These are phyloP conservation scores for Dendroctonus valens DNA, from an alignment of 1,140 invertebrate species.

Conservation along the genomic window DNA sequence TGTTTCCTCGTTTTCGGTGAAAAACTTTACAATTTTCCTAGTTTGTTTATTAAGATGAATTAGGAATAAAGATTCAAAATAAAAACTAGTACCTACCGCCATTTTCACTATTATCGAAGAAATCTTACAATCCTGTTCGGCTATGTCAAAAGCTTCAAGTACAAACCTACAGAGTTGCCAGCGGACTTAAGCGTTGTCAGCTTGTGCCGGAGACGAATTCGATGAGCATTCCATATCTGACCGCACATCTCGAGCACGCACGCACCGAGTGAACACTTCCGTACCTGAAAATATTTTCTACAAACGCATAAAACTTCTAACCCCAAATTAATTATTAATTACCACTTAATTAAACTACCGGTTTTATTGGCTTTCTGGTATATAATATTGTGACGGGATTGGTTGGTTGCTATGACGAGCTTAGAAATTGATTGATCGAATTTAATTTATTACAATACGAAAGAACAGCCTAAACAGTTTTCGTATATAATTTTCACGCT, in stretches of 20 bases:
- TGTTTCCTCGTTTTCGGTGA: neutral
- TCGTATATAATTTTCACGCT: neutral
- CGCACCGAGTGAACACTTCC: too few relatives aligned
- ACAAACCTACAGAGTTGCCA: slow-evolving; percentile 1
- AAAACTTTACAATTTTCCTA: neutral
- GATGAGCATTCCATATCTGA: too few relatives aligned
- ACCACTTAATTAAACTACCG: too few relatives aligned
- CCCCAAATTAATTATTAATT: too few relatives aligned
- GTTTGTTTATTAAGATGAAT: slow-evolving; percentile 22
- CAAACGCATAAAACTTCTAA: too few relatives aligned
- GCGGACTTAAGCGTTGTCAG: too few relatives aligned
- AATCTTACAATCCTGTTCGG: slow-evolving; percentile 9
- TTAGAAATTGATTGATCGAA: slow-evolving; percentile 21
- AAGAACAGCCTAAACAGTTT: neutral
- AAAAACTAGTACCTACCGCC: slow-evolving; percentile 35
- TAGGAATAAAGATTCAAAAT: slow-evolving; percentile 17
- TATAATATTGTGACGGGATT: too few relatives aligned
- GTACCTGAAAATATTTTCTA: too few relatives aligned
- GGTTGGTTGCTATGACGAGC: slow-evolving; percentile 9
- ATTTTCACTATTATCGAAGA: slow-evolving; percentile 29
- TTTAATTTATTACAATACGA: neutral
- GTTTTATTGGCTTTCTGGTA: too few relatives aligned
- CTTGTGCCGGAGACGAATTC: too few relatives aligned
- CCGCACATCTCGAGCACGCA: too few relatives aligned
- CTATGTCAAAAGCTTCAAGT: slow-evolving; percentile 2